Percentiles rank a stretch among this genome's conserved stretches.
These are phyloP conservation scores for Argopecten irradians DNA, from an alignment of 1,140 invertebrate genomes.

Conservation along the genomic window DNA sequence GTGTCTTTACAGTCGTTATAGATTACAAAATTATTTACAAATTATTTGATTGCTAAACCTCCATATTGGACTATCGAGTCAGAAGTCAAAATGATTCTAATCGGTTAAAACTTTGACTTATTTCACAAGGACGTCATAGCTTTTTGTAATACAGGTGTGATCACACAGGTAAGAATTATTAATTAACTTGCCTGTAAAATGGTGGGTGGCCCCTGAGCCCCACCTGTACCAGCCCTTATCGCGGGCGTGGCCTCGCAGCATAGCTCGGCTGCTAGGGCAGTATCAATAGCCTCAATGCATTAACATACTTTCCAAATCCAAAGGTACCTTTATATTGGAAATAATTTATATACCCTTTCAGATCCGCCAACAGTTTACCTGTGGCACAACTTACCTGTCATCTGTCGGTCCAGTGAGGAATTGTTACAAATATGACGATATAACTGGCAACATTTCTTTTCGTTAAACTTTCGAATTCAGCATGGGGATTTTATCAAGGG, in stretches of 20 bases:
- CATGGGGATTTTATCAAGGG: neutral
- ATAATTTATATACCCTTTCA: slow-evolving; percentile 23
- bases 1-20: too few species aligned
- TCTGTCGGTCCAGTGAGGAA: neutral
- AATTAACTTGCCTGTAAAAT: slow-evolving; percentile 10
- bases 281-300: neutral
- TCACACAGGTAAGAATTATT: neutral
- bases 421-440: neutral
- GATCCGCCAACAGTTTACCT: neutral
- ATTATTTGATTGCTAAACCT: too few species aligned
- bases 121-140: neutral
- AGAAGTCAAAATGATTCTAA: too few species aligned
- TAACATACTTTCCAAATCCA: slow-evolving; percentile 17
- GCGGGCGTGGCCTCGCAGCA: slow-evolving; percentile 1
- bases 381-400: neutral
- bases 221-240: slow-evolving; percentile 12
- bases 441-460: neutral
- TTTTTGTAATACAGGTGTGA: neutral
- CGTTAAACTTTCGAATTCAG: neutral
- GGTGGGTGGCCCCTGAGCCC: neutral
- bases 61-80: too few species aligned
- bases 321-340: slow-evolving; percentile 16
- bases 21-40: too few species aligned
- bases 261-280: neutral
- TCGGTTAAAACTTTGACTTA: too few species aligned